Evolutionary conservation across 2,797 vertebrate species (phyloP).

Genomic region (Kryptolebias ocellatus): DNA sequence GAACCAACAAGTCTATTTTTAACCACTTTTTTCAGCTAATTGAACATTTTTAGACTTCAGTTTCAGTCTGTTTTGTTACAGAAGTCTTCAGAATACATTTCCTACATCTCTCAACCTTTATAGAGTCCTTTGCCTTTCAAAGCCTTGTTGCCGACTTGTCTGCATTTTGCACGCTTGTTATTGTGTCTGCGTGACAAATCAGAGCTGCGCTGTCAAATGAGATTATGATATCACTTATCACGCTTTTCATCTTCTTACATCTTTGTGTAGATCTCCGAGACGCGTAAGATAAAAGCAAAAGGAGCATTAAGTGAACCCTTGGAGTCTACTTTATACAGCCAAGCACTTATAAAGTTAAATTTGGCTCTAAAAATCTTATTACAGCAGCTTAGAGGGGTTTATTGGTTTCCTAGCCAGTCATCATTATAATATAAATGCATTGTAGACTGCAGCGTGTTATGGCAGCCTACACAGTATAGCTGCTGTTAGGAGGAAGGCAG

Average conservation of each 20-base stretch:
- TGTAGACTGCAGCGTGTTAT: slow-evolving; percentile 37
- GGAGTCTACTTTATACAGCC: slow-evolving; percentile 5
- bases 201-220: neutral
- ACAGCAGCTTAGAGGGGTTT: slow-evolving; percentile 23
- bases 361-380: slow-evolving; percentile 26
- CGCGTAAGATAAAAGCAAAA: neutral
- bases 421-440: slow-evolving; percentile 57
- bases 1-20: no score
- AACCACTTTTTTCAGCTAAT: no score
- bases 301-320: neutral
- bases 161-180: neutral
- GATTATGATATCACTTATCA: neutral
- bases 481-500: slow-evolving; percentile 30
- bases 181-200: slow-evolving; percentile 2
- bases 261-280: neutral
- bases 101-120: no score
- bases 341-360: neutral
- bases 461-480: slow-evolving; percentile 56
- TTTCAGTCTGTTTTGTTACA: no score
- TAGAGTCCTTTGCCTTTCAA: slow-evolving; percentile 7
- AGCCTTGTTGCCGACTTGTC: neutral
- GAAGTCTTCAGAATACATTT: no score
- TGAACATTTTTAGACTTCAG: no score
- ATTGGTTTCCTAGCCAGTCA: slow-evolving; percentile 40
- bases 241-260: neutral